These are phyloP conservation scores for Coregonus clupeaformis DNA, from an alignment of 2,113 vertebrate species.

Conservation along the genomic window DNA sequence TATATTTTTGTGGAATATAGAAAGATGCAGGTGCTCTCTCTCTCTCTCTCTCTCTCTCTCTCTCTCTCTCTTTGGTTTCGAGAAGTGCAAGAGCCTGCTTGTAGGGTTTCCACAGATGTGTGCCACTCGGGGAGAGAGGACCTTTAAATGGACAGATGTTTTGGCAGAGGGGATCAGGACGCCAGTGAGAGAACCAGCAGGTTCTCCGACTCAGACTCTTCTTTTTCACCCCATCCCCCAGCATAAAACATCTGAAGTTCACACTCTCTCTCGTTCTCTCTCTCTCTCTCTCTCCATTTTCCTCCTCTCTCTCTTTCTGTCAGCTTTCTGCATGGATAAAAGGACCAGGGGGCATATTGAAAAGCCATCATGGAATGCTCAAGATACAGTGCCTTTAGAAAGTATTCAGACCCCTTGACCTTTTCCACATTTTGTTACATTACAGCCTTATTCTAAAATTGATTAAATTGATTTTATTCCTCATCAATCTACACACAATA, in stretches of 20 bases:
- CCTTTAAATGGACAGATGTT: slow-evolving; percentile 28
- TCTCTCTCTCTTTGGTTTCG: background rate
- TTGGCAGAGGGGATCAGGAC: slow-evolving; percentile 18
- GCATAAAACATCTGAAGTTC: background rate
- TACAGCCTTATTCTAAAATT: too few relatives aligned
- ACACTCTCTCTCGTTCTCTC: background rate
- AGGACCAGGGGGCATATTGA: too few relatives aligned
- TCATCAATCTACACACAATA: too few relatives aligned
- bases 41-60: background rate
- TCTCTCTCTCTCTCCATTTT: background rate
- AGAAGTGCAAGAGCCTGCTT: background rate
- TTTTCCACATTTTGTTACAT: too few relatives aligned
- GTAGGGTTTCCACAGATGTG: slow-evolving; percentile 2
- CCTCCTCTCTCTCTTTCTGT: background rate
- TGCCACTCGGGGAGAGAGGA: background rate
- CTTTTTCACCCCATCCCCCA: background rate
- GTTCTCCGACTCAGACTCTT: background rate
- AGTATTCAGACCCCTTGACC: too few relatives aligned
- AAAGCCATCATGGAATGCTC: too few relatives aligned
- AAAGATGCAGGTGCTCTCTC: background rate
- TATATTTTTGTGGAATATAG: background rate
- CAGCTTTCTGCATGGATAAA: too few relatives aligned
- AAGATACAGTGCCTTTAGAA: too few relatives aligned
- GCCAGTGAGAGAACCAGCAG: slow-evolving; percentile 11
- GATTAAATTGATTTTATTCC: too few relatives aligned